Evolutionary conservation across 2,113 vertebrate species (phyloP).

Genomic region (Nipponia nippon): DNA sequence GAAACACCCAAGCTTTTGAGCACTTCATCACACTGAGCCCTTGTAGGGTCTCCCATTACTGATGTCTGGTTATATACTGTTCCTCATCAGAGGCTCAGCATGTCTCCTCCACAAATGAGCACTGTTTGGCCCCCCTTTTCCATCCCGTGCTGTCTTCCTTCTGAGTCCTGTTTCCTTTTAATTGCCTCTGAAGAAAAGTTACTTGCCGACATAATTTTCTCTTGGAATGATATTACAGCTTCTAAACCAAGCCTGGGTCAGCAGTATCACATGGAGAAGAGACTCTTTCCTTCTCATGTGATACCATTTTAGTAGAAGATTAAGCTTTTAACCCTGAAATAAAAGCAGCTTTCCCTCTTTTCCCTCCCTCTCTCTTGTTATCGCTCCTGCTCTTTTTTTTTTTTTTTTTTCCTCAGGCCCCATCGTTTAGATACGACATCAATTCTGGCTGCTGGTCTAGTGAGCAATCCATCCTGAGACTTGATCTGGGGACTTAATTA

Average conservation of each 20-base stretch:
- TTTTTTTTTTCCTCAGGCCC: not conserved
- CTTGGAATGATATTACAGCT: slow-evolving; percentile 16
- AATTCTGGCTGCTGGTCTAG: slow-evolving; percentile 31
- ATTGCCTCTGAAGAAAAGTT: slow-evolving; percentile 32
- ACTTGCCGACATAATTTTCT: not conserved
- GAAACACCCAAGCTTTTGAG: slow-evolving; percentile 41
- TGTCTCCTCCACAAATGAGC: not conserved
- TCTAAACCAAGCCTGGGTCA: slow-evolving; percentile 43
- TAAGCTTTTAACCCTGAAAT: slow-evolving; percentile 43
- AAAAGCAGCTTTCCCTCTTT: slow-evolving; percentile 30
- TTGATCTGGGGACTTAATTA: slow-evolving; percentile 33
- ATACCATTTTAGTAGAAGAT: slow-evolving; percentile 28
- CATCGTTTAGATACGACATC: slow-evolving; percentile 17
- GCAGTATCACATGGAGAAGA: not conserved
- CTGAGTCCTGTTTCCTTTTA: slow-evolving; percentile 8
- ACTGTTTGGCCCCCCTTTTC: not conserved
- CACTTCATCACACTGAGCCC: slow-evolving; percentile 16
- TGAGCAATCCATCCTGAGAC: slow-evolving; percentile 41
- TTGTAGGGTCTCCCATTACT: not conserved
- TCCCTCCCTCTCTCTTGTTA: not conserved
- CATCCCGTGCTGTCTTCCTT: not conserved
- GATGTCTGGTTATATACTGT: not conserved
- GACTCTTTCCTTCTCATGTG: not conserved
- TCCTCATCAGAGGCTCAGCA: slow-evolving; percentile 35
- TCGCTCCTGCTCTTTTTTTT: not conserved